These are phyloP conservation scores for Bombus difficillimus DNA, from an alignment of 1,140 invertebrate species.

Conservation along the genomic window DNA sequence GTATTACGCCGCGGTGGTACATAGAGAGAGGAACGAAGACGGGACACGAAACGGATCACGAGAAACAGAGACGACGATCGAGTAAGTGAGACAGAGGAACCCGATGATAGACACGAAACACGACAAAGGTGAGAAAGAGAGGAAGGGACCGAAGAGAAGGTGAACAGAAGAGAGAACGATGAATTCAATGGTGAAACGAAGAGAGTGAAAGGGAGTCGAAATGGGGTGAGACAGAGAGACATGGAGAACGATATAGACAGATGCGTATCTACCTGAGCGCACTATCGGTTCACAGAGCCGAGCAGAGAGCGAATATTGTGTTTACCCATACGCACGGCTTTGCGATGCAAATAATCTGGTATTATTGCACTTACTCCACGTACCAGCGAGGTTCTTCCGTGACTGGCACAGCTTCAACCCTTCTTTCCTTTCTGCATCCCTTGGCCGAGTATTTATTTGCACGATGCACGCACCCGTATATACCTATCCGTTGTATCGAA, in stretches of 20 bases:
- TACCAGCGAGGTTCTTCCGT: slow-evolving; percentile 55
- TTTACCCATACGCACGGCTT: slow-evolving; percentile 82
- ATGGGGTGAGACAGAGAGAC: slow-evolving; percentile 1
- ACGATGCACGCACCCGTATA: neutral
- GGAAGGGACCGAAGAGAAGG: slow-evolving; percentile 5
- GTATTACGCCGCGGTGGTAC: slow-evolving; percentile 77
- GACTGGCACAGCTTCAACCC: slow-evolving; percentile 43
- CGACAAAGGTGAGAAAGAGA: slow-evolving; percentile 31
- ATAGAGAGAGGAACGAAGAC: slow-evolving; percentile 70
- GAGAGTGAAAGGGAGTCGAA: slow-evolving; percentile 4
- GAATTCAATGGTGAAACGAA: neutral
- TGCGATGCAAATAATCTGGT: slow-evolving; percentile 83
- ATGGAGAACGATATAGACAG: slow-evolving; percentile 43
- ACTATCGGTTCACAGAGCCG: slow-evolving; percentile 80
- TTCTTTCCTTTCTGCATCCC: slow-evolving; percentile 44
- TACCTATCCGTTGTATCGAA: neutral
- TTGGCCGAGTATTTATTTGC: slow-evolving; percentile 46
- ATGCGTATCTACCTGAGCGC: slow-evolving; percentile 73
- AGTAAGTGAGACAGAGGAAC: neutral
- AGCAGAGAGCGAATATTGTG: slow-evolving; percentile 82
- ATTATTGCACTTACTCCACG: slow-evolving; percentile 82
- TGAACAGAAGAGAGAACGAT: slow-evolving; percentile 1
- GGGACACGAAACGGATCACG: neutral
- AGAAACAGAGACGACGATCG: slow-evolving; percentile 30
- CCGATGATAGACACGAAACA: slow-evolving; percentile 23